phyloP scores from a whole-genome alignment of 2,888 invertebrate species.

The Andrena bicolor region DNA sequence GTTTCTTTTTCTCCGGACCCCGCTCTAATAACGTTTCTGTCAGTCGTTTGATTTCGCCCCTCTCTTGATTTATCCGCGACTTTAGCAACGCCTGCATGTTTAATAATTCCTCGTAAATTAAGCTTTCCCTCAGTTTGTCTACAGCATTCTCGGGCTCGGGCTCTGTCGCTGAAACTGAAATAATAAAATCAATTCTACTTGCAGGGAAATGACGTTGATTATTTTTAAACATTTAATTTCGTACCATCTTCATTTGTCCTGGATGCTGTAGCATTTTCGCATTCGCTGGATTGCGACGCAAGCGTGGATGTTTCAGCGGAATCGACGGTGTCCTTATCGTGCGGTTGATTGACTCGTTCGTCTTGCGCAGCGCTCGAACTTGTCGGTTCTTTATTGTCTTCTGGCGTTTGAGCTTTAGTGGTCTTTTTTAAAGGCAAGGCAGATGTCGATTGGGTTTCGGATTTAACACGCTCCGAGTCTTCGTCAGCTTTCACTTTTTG shows the following conservation, averaged over 20 bases:
- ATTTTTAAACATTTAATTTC: not conserved
- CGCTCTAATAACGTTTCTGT: constrained; percentile 79
- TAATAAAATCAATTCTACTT: constrained; percentile 3
- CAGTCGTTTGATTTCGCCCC: constrained; percentile 89
- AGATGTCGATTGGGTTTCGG: constrained; percentile 62
- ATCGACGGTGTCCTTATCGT: constrained; percentile 68
- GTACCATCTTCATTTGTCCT: constrained; percentile 57
- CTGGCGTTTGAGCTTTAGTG: constrained; percentile 60
- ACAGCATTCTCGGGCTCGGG: constrained; percentile 74
- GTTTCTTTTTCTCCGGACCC: constrained; percentile 74
- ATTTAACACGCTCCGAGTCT: constrained; percentile 68
- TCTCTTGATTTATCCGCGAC: constrained; percentile 90
- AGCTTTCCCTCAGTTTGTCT: constrained; percentile 79
- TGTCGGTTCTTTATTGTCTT: constrained; percentile 68
- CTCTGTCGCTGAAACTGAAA: constrained; percentile 57
- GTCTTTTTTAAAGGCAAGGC: constrained; percentile 64
- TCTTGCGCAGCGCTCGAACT: constrained; percentile 45
- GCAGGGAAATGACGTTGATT: not conserved
- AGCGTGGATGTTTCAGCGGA: constrained; percentile 49
- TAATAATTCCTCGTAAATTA: constrained; percentile 86
- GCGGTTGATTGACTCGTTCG: constrained; percentile 57
- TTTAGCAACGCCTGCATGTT: constrained; percentile 90
- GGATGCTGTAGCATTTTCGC: constrained; percentile 41
- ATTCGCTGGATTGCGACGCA: constrained; percentile 34
- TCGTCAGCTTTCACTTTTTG: constrained; percentile 70